Base-by-base conservation (phyloP, 2,113 vertebrate species). In the Podarcis cretensis region DNA sequence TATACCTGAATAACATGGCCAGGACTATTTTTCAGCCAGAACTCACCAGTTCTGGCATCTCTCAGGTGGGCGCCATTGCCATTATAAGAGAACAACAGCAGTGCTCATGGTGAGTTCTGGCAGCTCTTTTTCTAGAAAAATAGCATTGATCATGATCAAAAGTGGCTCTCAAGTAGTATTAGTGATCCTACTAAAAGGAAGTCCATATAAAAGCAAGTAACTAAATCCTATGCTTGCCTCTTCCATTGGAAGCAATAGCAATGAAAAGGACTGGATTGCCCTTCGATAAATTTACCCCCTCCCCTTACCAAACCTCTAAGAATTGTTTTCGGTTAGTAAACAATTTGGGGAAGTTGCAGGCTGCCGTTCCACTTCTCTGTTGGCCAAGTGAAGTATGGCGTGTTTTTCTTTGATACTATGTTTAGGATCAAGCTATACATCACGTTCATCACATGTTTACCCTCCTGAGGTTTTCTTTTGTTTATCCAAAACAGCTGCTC, bases 331-430 rank as follows among this genome's bases (percentile, higher is more conserved):
- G 40, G 32, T 77, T 85, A 40, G 18, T 35, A 21, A 16, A 77
- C 57, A 77, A 85, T 85, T 54, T 85, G 84, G 18, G 84, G 84
- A 85, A 85, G 84, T 85, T 76, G 27, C 25, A 40, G 14, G 27
- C 32, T 37, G 43, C 59, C 27, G 85, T 66, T 77, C 66, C 35
- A 68, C 25, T 86, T 78, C 35, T 27, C 85, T 48, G 59, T 78
- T 86, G 75, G 74, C 59, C 75, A 78, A 78, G 75, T 68, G 75
- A 86, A 86, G 27, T 37, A 63, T 75, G 83, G 74, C 35, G 3
- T 76, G 59, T 63, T 63, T 63, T 63, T 63, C 59, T 63, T 18
- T 63, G 59, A 63, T 8, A 20, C 59, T 63, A 63, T 63, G 73
- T 63, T 85, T 18, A 37, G 48, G n/a, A 21, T 84, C 48, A 84